Base-by-base conservation (phyloP, 35 echinoderm and acorn worm genomes). In the Strongylocentrotus purpuratus region DNA sequence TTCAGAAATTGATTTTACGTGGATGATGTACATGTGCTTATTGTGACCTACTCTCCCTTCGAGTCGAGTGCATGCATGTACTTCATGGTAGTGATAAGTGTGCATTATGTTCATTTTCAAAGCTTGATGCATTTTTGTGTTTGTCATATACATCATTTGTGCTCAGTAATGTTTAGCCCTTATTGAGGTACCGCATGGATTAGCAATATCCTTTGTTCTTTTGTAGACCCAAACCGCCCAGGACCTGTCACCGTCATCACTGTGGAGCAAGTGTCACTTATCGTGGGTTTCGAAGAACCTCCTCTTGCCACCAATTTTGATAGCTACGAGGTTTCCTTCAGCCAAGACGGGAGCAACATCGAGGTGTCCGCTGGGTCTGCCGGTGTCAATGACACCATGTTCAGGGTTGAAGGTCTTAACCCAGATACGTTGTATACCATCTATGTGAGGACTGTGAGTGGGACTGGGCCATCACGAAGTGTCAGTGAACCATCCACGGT, bases 371-470 rank as follows among this genome's bases (percentile, higher is more conserved):
- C 87, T 89, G 87, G 87, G n/a, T 17, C 87, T 17, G 87, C 87
- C 20, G 8, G 15, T 17, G 45, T 11, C 31, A 11, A 33, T 45
- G 87, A 33, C 20, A 31, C 9, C 5, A 45, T 9, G 33, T 89
- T 45, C 25, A 41, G 7, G 9, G 33, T 89, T 1, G 87, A 89
- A 8, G 87, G 45, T 89, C 87, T 89, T 33, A 18, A 18, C 31
- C 87, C 87, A 89, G 87, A 89, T 45, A 89, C 87, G 20, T 45
- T 18, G 15, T 89, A 89, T 13, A 89, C 87, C 7, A n/a, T 89
- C 87, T 89, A 89, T 41, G 87, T 89, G 25, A 22, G 87, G 33
- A 25, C 87, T 35, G 87, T 33, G 32, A 18, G 15, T 18, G 32
- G 33, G 18, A 89, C 12, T 89, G 45, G 33, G 32, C 87, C 87